phyloP scores from a whole-genome alignment of 2,113 vertebrate genomes.

The Mugil cephalus region DNA sequence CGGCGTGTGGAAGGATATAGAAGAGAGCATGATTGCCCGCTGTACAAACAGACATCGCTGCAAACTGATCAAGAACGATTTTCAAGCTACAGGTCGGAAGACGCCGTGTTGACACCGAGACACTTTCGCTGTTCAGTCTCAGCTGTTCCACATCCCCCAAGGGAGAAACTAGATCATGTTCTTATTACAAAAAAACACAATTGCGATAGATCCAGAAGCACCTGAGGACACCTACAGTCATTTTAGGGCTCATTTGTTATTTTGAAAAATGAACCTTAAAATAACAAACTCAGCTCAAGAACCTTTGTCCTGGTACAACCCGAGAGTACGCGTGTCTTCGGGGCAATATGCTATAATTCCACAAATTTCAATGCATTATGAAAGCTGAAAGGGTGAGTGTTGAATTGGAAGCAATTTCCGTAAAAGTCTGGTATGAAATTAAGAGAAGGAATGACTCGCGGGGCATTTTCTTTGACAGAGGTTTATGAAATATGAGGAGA shows the following conservation, averaged over 20 bases:
- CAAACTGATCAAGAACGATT: constrained; percentile 26
- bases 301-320: constrained; percentile 47
- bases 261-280: constrained; percentile 65
- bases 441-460: constrained; percentile 61
- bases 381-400: constrained; percentile 53
- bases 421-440: constrained; percentile 64
- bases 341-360: constrained; percentile 50
- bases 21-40: not conserved
- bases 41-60: constrained; percentile 7
- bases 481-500: constrained; percentile 50
- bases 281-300: constrained; percentile 61
- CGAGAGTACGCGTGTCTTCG: constrained; percentile 45
- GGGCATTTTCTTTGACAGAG: constrained; percentile 33
- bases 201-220: constrained; percentile 23
- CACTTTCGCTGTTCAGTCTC: constrained; percentile 27
- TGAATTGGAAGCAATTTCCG: constrained; percentile 66
- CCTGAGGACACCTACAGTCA: constrained; percentile 37
- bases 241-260: constrained; percentile 44
- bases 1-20: constrained; percentile 5
- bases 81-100: not conserved
- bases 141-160: constrained; percentile 22
- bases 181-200: constrained; percentile 51
- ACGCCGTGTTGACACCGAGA: constrained; percentile 27
- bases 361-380: constrained; percentile 57
- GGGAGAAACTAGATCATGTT: constrained; percentile 48